Conservation (phyloP, 2,113 vertebrate species). For the Condylura cristata region DNA sequence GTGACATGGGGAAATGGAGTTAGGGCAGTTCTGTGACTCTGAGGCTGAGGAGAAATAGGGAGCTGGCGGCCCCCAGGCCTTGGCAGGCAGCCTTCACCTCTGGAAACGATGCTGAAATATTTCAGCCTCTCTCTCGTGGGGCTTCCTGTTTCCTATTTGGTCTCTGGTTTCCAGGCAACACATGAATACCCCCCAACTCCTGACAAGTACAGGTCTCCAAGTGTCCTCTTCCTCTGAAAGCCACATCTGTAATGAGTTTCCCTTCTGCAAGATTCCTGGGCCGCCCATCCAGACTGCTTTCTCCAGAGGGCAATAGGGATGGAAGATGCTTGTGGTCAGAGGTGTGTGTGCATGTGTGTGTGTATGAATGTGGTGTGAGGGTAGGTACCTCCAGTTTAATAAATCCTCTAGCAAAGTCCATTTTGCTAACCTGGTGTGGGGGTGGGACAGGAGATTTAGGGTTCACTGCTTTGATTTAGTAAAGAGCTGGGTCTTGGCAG, state of each 20-base stretch:
- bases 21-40: neutral
- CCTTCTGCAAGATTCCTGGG: constrained; percentile 80
- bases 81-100: constrained; percentile 80
- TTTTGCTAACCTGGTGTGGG: constrained; percentile 22
- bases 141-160: constrained; percentile 88
- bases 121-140: constrained; percentile 78
- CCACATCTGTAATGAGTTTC: constrained; percentile 85
- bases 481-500: constrained; percentile 70
- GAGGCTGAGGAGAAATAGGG: constrained; percentile 13
- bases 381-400: constrained; percentile 77
- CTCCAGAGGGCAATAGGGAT: constrained; percentile 73
- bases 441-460: constrained; percentile 63
- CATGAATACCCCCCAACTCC: constrained; percentile 78
- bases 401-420: constrained; percentile 80
- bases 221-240: constrained; percentile 72
- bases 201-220: constrained; percentile 79
- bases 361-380: neutral
- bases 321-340: constrained; percentile 58
- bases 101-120: constrained; percentile 81
- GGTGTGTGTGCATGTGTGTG: neutral
- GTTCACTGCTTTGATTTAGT: constrained; percentile 74
- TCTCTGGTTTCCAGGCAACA: constrained; percentile 86
- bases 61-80: constrained; percentile 63
- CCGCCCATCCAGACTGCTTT: constrained; percentile 67
- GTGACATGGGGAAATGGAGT: neutral